Evolutionary conservation across 1,140 invertebrate genomes (phyloP).

Genomic region (Limonius californicus): DNA sequence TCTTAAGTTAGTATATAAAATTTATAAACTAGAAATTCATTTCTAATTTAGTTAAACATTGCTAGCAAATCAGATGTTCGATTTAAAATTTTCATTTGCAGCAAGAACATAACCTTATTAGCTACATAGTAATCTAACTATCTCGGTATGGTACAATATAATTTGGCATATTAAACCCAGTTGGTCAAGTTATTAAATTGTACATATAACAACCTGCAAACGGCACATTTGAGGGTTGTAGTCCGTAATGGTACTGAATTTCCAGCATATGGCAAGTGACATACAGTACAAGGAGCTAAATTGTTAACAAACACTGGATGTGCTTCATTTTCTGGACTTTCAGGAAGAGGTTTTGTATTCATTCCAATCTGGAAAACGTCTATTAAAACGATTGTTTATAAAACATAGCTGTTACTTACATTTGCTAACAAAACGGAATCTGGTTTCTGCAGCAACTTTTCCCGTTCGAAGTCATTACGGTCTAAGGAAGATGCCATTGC

Average conservation of each 20-base stretch:
- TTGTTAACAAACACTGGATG: background rate
- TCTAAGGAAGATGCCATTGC: slow-evolving; percentile 37
- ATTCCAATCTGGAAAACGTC: background rate
- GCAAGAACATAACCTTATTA: no score
- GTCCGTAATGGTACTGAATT: slow-evolving; percentile 62
- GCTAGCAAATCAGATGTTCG: no score
- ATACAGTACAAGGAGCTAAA: slow-evolving; percentile 51
- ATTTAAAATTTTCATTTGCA: no score
- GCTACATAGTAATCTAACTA: no score
- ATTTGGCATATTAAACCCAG: background rate
- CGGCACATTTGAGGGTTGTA: slow-evolving; percentile 35
- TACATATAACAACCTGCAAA: slow-evolving; percentile 36
- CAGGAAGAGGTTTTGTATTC: slow-evolving; percentile 27
- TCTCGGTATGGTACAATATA: background rate
- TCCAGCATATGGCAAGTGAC: slow-evolving; percentile 78
- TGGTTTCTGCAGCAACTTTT: slow-evolving; percentile 6
- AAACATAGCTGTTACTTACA: background rate
- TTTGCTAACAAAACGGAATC: background rate
- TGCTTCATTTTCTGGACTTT: slow-evolving; percentile 39
- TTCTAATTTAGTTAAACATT: no score
- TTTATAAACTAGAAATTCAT: no score
- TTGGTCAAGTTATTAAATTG: background rate
- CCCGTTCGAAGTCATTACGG: slow-evolving; percentile 40
- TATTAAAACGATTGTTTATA: background rate
- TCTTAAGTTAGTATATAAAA: no score